These are phyloP conservation scores for Plectrocnemia conspersa DNA, from an alignment of 1,140 invertebrate species.

Conservation along the genomic window DNA sequence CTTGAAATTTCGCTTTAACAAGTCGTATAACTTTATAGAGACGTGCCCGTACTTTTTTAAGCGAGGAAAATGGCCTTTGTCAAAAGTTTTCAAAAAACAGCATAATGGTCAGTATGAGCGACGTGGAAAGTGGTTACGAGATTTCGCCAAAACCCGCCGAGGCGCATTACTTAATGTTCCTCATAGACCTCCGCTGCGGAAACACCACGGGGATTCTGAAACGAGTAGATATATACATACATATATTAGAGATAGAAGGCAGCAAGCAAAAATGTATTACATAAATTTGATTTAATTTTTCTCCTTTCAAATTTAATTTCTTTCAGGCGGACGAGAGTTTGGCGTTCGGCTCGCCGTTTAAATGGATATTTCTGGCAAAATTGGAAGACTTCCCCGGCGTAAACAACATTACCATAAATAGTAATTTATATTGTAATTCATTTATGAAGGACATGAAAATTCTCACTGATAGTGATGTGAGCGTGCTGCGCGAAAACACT, in stretches of 20 bases:
- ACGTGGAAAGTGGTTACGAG: neutral
- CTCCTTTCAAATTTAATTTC: too few species aligned
- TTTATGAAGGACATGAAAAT: constrained; percentile 16
- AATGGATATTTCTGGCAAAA: constrained; percentile 8
- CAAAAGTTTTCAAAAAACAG: constrained; percentile 3
- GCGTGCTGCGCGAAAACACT: constrained; percentile 1
- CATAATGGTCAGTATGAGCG: neutral
- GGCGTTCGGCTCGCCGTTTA: constrained; percentile 10
- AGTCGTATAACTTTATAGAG: too few species aligned
- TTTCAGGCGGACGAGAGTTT: constrained; percentile 13
- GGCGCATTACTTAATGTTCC: neutral
- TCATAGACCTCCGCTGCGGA: constrained; percentile 3
- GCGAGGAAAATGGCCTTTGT: neutral
- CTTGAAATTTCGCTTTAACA: too few species aligned
- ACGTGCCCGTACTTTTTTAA: too few species aligned
- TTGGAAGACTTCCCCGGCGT: neutral
- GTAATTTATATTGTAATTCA: constrained; percentile 4
- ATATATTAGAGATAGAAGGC: neutral
- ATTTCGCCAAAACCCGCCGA: neutral
- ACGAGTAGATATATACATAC: constrained; percentile 4
- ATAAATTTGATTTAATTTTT: too few species aligned
- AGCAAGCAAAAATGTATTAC: too few species aligned
- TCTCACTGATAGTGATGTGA: constrained; percentile 20
- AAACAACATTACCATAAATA: neutral
- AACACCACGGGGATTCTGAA: neutral